Conservation (phyloP, 2,888 invertebrate species). For the Rhabditophanes sp. region DNA sequence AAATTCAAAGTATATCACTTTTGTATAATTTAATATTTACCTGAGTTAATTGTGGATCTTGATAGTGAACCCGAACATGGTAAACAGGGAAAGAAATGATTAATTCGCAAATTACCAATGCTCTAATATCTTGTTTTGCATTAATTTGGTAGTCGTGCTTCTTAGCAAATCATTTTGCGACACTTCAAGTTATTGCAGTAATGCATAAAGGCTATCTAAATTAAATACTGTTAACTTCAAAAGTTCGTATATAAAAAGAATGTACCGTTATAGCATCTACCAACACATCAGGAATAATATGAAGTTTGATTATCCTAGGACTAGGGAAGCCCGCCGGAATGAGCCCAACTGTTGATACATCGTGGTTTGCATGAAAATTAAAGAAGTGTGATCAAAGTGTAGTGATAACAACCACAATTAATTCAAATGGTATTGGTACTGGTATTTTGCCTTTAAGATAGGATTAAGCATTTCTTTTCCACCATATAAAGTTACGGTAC, state of each 20-base stretch:
- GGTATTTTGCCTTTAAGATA: too few relatives aligned
- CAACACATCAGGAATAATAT: constrained; percentile 45
- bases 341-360: constrained; percentile 45
- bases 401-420: constrained; percentile 17
- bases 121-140: too few relatives aligned
- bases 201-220: constrained; percentile 48
- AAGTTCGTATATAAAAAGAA: too few relatives aligned
- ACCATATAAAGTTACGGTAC: too few relatives aligned
- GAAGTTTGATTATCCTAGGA: constrained; percentile 31
- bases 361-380: constrained; percentile 38
- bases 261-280: constrained; percentile 45
- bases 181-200: constrained; percentile 49
- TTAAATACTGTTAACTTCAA: too few relatives aligned
- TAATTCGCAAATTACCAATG: too few relatives aligned
- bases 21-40: too few relatives aligned
- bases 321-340: constrained; percentile 45
- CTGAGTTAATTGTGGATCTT: too few relatives aligned
- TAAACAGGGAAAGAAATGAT: too few relatives aligned
- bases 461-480: too few relatives aligned
- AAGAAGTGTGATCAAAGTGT: constrained; percentile 39
- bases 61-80: too few relatives aligned
- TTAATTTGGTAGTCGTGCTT: constrained; percentile 48
- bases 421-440: constrained; percentile 24
- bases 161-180: constrained; percentile 48
- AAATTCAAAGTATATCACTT: too few relatives aligned